Conservation (phyloP, 1,140 invertebrate genomes). For the Cylas formicarius region DNA sequence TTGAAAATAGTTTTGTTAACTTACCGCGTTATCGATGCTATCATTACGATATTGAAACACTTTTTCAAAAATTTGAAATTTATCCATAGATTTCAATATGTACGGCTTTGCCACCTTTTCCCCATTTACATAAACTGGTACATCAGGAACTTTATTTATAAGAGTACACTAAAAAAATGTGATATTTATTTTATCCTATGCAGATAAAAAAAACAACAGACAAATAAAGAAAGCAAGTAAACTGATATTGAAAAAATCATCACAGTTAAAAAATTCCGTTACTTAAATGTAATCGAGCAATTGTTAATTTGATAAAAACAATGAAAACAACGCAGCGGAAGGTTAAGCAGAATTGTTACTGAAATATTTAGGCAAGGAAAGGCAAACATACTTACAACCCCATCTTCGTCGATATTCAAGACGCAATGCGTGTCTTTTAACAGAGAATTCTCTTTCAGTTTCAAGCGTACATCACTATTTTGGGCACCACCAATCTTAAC, state of each 20-base stretch:
- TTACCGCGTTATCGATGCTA: too few species aligned
- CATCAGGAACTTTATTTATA: slow-evolving; percentile 5
- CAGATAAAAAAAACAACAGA: neutral
- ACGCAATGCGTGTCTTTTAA: slow-evolving; percentile 13
- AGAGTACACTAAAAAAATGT: slow-evolving; percentile 11
- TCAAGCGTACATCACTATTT: slow-evolving; percentile 13
- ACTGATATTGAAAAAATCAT: slow-evolving; percentile 1
- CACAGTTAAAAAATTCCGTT: neutral
- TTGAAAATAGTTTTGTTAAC: too few species aligned
- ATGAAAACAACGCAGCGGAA: neutral
- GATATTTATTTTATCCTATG: neutral
- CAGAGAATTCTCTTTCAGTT: slow-evolving; percentile 11
- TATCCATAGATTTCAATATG: slow-evolving; percentile 10
- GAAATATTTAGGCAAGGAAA: slow-evolving; percentile 4
- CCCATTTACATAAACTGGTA: slow-evolving; percentile 8
- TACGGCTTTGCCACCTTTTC: slow-evolving; percentile 1
- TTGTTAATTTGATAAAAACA: neutral
- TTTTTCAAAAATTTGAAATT: slow-evolving; percentile 11
- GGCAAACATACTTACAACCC: slow-evolving; percentile 20
- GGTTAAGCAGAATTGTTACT: neutral
- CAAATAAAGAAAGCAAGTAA: neutral
- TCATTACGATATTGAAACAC: slow-evolving; percentile 18
- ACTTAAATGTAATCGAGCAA: neutral
- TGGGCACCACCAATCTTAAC: slow-evolving; percentile 10
- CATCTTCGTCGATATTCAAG: slow-evolving; percentile 8